Percentiles rank a stretch among this genome's conserved stretches.
These are phyloP conservation scores for Xenotilapia longispinis DNA, from an alignment of 2,113 vertebrate species.

Conservation along the genomic window DNA sequence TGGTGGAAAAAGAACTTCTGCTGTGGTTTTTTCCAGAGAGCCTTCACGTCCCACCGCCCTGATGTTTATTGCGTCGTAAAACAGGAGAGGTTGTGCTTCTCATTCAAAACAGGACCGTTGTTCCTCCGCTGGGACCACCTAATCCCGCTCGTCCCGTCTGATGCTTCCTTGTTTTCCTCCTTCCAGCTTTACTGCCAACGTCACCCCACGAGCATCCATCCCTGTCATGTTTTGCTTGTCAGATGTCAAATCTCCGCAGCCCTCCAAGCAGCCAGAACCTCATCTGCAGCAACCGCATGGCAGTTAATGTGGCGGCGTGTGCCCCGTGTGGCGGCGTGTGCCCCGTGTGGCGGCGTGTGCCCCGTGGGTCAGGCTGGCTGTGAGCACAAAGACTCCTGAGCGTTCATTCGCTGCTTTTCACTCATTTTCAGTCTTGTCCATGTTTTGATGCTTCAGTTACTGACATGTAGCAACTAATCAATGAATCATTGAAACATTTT, in stretches of 20 bases:
- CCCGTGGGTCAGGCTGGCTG: not conserved
- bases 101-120: conserved; percentile 3
- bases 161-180: not conserved
- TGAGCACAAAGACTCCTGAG: not conserved
- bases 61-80: conserved; percentile 40
- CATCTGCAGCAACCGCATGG: not conserved
- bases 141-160: not conserved
- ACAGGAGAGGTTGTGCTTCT: not conserved
- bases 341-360: not conserved
- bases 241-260: not conserved
- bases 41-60: not conserved
- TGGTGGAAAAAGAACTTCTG: conserved; percentile 11
- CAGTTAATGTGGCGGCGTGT: conserved; percentile 2
- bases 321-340: not conserved
- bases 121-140: not conserved
- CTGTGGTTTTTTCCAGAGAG: not conserved
- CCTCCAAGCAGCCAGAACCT: not conserved
- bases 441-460: not conserved
- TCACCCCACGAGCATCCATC: not conserved
- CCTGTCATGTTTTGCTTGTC: conserved; percentile 15
- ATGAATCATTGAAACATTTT: not conserved
- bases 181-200: not conserved
- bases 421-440: not conserved
- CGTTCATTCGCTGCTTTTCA: not conserved
- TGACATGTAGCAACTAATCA: not conserved